Evolutionary conservation across 1,140 invertebrate genomes (phyloP).

Genomic region (Aphelinus certus): DNA sequence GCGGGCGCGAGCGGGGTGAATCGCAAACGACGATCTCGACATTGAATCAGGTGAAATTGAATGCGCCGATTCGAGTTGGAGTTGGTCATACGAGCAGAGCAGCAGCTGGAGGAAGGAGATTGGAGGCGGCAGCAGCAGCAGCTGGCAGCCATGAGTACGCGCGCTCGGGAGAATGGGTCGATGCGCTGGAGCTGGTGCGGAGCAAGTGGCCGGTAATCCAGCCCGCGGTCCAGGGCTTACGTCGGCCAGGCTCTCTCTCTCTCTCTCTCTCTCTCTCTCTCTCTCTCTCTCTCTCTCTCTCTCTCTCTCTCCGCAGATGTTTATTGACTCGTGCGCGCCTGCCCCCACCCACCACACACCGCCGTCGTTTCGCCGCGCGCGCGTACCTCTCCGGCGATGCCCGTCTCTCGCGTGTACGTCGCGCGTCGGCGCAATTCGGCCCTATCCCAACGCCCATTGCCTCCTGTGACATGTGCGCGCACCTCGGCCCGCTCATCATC

Average conservation of each 20-base stretch:
- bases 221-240: conserved; percentile 59
- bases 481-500: too few relatives aligned
- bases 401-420: neutral
- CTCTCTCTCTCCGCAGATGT: conserved; percentile 54
- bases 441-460: too few relatives aligned
- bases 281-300: too few relatives aligned
- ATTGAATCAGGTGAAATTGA: too few relatives aligned
- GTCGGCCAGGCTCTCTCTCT: conserved; percentile 38
- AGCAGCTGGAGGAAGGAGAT: neutral
- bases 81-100: neutral
- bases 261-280: neutral
- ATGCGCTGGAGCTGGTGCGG: neutral
- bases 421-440: neutral
- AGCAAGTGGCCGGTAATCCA: conserved; percentile 55
- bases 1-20: too few relatives aligned
- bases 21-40: too few relatives aligned
- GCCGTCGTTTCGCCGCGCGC: conserved; percentile 46
- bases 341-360: conserved; percentile 48
- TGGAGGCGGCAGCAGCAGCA: too few relatives aligned
- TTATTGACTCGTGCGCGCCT: conserved; percentile 62
- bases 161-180: neutral
- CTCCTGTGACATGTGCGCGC: too few relatives aligned
- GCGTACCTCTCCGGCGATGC: neutral
- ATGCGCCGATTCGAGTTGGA: too few relatives aligned
- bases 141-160: too few relatives aligned